These are phyloP conservation scores for Anarrhichthys ocellatus DNA, from an alignment of 2,113 vertebrate species.

Conservation along the genomic window DNA sequence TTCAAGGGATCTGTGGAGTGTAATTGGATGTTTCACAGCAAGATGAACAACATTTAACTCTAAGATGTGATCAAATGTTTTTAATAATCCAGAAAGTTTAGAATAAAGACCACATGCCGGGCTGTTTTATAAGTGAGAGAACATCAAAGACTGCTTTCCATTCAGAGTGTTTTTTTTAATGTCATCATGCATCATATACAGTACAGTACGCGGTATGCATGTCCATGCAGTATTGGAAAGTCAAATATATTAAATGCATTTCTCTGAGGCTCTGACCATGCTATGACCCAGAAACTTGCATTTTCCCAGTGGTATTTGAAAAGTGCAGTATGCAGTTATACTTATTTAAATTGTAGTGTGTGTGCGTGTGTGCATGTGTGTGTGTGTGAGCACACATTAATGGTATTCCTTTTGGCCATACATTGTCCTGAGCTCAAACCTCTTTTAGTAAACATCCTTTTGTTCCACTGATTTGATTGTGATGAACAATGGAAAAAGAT, in stretches of 20 bases:
- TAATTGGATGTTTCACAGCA: not conserved
- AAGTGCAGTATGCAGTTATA: constrained; percentile 53
- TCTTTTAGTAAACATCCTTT: constrained; percentile 54
- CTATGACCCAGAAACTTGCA: constrained; percentile 66
- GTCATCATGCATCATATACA: constrained; percentile 27
- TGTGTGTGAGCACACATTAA: constrained; percentile 38
- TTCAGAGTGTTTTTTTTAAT: constrained; percentile 11
- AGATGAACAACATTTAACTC: constrained; percentile 9
- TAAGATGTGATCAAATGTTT: constrained; percentile 26
- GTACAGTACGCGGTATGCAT: constrained; percentile 3
- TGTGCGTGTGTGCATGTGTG: constrained; percentile 12
- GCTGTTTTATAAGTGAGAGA: constrained; percentile 11
- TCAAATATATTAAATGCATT: constrained; percentile 57
- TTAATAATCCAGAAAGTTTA: constrained; percentile 14
- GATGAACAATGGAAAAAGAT: constrained; percentile 66
- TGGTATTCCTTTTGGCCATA: constrained; percentile 49
- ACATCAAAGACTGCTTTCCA: constrained; percentile 37
- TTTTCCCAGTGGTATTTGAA: constrained; percentile 61
- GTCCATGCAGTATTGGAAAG: constrained; percentile 34
- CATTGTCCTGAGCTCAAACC: constrained; percentile 53
- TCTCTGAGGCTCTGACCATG: constrained; percentile 24
- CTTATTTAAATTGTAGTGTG: constrained; percentile 51
- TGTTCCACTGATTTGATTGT: constrained; percentile 63
- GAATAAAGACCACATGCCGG: constrained; percentile 16
- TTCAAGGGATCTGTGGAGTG: not conserved